Evolutionary conservation across 2,888 invertebrate genomes (phyloP).

Genomic region (Lasioglossum lativentre): DNA sequence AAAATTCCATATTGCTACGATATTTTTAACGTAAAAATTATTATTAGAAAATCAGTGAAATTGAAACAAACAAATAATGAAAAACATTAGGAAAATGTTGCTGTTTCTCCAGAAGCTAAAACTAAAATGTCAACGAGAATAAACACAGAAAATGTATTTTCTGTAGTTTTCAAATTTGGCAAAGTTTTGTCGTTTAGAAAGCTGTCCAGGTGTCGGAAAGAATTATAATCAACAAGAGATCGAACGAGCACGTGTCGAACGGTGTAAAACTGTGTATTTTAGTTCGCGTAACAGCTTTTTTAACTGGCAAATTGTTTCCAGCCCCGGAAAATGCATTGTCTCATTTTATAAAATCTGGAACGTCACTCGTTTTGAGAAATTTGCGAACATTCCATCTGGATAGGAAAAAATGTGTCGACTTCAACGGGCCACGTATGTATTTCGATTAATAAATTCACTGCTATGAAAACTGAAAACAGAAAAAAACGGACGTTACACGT

Average conservation of each 20-base stretch:
- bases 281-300: slow-evolving; percentile 1
- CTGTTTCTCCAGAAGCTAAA: not conserved
- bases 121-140: not conserved
- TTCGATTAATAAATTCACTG: not conserved
- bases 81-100: not conserved
- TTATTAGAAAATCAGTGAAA: not conserved
- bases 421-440: not conserved
- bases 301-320: not conserved
- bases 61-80: not conserved
- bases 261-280: not conserved
- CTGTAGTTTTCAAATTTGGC: not conserved
- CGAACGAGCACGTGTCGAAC: not conserved
- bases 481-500: not conserved
- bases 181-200: not conserved
- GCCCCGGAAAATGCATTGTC: not conserved
- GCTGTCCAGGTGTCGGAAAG: not conserved
- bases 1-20: not conserved
- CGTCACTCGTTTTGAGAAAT: not conserved
- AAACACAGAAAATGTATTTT: not conserved
- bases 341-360: not conserved
- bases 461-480: not conserved
- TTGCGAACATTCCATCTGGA: not conserved
- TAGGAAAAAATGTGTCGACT: not conserved
- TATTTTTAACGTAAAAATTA: not conserved
- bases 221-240: not conserved